Conservation (phyloP, 2,113 vertebrate species). For the Nycticebus coucang region DNA sequence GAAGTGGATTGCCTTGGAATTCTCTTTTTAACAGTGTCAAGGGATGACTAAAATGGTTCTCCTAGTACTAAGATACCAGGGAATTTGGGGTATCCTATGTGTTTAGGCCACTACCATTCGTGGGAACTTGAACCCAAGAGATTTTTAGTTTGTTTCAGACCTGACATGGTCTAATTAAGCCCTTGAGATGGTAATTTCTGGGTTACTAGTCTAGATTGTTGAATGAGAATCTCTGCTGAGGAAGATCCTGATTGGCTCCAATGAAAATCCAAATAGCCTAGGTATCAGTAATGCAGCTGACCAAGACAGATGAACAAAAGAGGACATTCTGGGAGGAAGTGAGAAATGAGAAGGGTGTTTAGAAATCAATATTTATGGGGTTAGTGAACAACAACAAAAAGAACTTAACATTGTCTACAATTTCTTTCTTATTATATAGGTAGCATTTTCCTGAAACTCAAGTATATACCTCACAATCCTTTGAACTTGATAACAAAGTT, state of each 20-base stretch:
- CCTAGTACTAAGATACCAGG: not conserved
- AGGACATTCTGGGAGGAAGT: not conserved
- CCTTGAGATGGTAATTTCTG: not conserved
- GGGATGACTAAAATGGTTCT: not conserved
- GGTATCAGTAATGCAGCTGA: not conserved
- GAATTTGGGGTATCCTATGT: not conserved
- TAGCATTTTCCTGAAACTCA: conserved; percentile 16
- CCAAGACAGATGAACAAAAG: not conserved
- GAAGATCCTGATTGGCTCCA: not conserved
- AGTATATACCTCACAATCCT: conserved; percentile 2
- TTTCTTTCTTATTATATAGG: conserved; percentile 19
- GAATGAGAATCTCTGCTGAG: not conserved
- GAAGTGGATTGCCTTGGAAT: not conserved
- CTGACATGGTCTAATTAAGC: not conserved
- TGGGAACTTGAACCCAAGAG: not conserved
- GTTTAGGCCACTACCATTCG: not conserved
- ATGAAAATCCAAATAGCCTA: not conserved
- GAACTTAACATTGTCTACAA: conserved; percentile 6
- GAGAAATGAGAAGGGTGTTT: not conserved
- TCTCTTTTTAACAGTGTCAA: not conserved
- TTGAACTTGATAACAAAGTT: conserved; percentile 12
- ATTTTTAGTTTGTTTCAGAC: not conserved
- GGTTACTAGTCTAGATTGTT: not conserved
- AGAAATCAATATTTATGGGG: not conserved
- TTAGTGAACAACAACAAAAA: not conserved